Evolutionary conservation across 2,888 invertebrate species (phyloP).

Genomic region (Pemphredon lugubris): DNA sequence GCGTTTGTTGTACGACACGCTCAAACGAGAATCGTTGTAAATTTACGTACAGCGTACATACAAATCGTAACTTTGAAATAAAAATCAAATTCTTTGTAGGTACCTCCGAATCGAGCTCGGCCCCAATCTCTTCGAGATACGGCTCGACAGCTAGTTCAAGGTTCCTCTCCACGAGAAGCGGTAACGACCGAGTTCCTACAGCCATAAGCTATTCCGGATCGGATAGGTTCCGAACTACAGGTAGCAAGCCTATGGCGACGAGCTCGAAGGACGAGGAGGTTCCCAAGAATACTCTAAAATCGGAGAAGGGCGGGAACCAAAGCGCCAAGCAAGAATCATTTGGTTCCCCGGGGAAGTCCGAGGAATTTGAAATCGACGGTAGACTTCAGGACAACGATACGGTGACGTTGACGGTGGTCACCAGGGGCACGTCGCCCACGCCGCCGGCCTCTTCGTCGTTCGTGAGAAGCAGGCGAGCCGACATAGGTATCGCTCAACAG

Average conservation of each 20-base stretch:
- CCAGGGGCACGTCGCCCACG: conserved; percentile 90
- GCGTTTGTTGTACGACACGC: too few species aligned
- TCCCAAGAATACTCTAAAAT: conserved; percentile 31
- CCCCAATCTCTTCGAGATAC: conserved; percentile 68
- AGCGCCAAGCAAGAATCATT: conserved; percentile 11
- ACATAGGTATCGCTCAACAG: conserved; percentile 88
- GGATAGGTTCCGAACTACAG: conserved; percentile 68
- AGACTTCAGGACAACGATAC: conserved; percentile 51
- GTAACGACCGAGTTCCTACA: conserved; percentile 60
- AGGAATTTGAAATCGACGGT: conserved; percentile 30
- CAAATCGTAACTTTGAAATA: too few species aligned
- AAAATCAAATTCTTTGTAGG: conserved; percentile 50
- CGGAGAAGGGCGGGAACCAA: conserved; percentile 24
- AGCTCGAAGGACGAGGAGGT: conserved; percentile 56
- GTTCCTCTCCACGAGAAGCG: conserved; percentile 59
- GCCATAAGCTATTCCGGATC: conserved; percentile 66
- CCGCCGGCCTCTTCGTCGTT: conserved; percentile 85
- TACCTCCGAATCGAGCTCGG: conserved; percentile 66
- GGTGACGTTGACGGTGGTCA: conserved; percentile 84
- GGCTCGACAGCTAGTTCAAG: conserved; percentile 58
- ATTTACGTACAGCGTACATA: too few species aligned
- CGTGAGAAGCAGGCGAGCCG: conserved; percentile 86
- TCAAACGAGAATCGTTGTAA: too few species aligned
- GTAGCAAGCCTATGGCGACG: conserved; percentile 41
- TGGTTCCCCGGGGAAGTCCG: conserved; percentile 1